phyloP scores from a whole-genome alignment of 2,888 invertebrate species.

The Smittia aterrima region DNA sequence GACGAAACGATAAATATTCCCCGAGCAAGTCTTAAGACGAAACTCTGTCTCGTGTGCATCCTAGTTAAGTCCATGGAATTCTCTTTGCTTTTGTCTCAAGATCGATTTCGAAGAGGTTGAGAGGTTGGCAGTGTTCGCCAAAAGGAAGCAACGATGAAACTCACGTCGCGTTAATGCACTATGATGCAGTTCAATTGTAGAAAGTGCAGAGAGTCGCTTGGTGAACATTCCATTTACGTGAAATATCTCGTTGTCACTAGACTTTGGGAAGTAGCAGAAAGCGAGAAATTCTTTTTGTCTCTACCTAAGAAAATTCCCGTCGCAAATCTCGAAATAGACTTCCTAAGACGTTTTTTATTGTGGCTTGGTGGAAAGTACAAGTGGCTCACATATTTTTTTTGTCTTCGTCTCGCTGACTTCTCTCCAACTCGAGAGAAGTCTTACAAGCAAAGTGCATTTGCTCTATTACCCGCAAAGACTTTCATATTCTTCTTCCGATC shows the following conservation, averaged over 20 bases:
- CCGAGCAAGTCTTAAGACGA: background rate
- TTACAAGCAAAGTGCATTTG: constrained; percentile 38
- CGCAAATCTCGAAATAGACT: constrained; percentile 34
- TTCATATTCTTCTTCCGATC: background rate
- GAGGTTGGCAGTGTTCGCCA: background rate
- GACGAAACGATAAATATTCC: constrained; percentile 36
- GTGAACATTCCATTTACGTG: constrained; percentile 34
- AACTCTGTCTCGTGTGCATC: background rate
- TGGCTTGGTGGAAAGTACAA: constrained; percentile 28
- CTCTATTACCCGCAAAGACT: constrained; percentile 29
- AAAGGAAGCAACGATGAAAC: constrained; percentile 6
- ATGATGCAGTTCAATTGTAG: constrained; percentile 40
- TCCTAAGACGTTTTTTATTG: constrained; percentile 40
- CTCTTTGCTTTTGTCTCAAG: background rate
- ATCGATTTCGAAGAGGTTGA: constrained; percentile 2
- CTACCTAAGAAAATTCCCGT: background rate
- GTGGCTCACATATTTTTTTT: constrained; percentile 34
- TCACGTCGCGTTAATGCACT: constrained; percentile 39
- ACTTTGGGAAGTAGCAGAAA: constrained; percentile 15
- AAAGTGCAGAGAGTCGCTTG: background rate
- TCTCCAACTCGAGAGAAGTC: constrained; percentile 12
- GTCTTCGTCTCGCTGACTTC: background rate
- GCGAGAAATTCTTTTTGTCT: constrained; percentile 33
- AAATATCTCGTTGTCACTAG: constrained; percentile 33
- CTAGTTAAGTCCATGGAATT: background rate